Evolutionary conservation across 2,888 invertebrate species (phyloP), one percentile per base, ranked within the genome.

Genomic region (Acheta domesticus): DNA sequence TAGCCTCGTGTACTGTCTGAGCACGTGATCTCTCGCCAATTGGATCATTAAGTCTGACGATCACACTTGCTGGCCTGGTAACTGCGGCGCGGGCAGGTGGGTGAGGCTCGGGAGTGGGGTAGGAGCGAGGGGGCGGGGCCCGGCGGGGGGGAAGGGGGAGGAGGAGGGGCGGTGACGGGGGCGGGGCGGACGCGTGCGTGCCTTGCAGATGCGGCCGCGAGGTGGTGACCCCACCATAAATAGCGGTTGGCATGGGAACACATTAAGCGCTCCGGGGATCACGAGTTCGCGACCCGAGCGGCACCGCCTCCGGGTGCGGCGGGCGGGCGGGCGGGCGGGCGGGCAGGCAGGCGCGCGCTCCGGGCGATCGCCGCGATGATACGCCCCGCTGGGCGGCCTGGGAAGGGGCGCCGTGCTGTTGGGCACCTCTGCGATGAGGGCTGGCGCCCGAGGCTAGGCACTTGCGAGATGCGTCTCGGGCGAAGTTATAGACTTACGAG

Each of bases 161-260:
- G 62, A 19, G 16, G 62, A 62, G 62, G 16, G 62, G n/a, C 14
- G n/a, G 16, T 14, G n/a, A n/a, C n/a, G 62, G 62, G n/a, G 14
- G 62, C n/a, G 62, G 62, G n/a, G 62, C 62, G 62, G n/a, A 62
- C 62, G 62, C 62, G 62, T 62, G 62, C 62, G 62, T 62, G 62
- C 62, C 16, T 62, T 14, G 16, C 62, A 62, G 62, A 14, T 14
- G 16, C 62, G 62, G 16, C 16, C 62, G 62, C 62, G 62, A 62
- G 62, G 62, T 62, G 62, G 62, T n/a, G 62, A 62, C 62, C 62
- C 62, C 62, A 62, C 62, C 62, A 62, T 62, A 62, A 62, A 62
- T 16, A 62, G 62, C 62, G 62, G 62, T n/a, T 62, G 62, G 62
- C 62, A 62, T 62, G 62, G 62, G 62, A 62, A 62, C 62, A 62